Percentiles rank a stretch among this genome's conserved stretches.
Evolutionary conservation across 2,888 invertebrate genomes (phyloP).

Genomic region (Dilophus febrilis): DNA sequence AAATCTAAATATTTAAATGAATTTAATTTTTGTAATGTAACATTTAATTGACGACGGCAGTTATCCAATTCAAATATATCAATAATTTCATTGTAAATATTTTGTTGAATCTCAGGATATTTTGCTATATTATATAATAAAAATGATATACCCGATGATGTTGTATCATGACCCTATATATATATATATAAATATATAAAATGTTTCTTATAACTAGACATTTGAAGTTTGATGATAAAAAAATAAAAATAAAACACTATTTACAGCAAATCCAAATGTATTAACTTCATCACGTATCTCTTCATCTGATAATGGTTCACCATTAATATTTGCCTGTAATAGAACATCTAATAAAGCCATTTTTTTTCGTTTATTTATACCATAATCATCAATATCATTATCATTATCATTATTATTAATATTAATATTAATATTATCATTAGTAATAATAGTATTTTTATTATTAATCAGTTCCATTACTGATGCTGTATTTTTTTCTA

Average conservation of each 20-base stretch:
- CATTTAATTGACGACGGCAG: no score
- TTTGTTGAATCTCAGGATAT: conserved; percentile 19
- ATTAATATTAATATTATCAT: conserved; percentile 17
- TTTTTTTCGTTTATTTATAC: conserved; percentile 37
- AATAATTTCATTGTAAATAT: conserved; percentile 18
- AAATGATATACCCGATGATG: conserved; percentile 20
- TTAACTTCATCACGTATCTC: conserved; percentile 52
- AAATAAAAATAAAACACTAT: not conserved
- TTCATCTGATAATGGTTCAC: conserved; percentile 36
- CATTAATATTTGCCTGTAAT: conserved; percentile 41
- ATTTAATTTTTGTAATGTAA: conserved; percentile 13
- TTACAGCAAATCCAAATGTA: conserved; percentile 50
- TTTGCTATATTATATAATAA: conserved; percentile 18
- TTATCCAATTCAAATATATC: conserved; percentile 15
- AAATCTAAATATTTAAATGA: conserved; percentile 33
- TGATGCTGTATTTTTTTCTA: conserved; percentile 11
- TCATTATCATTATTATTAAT: no score
- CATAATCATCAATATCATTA: conserved; percentile 15
- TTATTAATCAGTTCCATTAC: not conserved
- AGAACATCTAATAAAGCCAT: conserved; percentile 47
- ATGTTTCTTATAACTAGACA: not conserved
- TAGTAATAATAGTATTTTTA: no score
- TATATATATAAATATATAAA: not conserved
- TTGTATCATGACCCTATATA: conserved; percentile 30
- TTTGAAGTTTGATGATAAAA: conserved; percentile 24